Percentiles rank a stretch among this genome's conserved stretches.
Evolutionary conservation across 2,797 vertebrate species (phyloP).

Genomic region (Nothura maculosa): DNA sequence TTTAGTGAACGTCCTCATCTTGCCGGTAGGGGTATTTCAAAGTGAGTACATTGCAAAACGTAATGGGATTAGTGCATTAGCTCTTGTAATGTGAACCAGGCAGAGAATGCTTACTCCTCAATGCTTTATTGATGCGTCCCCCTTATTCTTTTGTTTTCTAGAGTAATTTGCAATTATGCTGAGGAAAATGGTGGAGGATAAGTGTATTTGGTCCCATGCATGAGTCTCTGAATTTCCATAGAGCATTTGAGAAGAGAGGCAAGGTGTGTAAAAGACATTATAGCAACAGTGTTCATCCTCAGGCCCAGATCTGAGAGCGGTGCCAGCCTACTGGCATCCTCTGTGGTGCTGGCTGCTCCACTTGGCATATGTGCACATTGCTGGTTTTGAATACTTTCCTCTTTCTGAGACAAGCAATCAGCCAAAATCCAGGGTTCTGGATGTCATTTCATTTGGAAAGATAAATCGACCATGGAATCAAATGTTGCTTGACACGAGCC

Average conservation of each 20-base stretch:
- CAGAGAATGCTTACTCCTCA: neutral
- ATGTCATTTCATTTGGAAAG: neutral
- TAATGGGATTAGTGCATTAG: rapidly evolving
- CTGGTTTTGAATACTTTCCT: neutral
- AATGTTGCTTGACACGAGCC: neutral
- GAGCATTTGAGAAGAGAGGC: neutral
- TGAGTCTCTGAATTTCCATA: neutral
- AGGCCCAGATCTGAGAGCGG: neutral
- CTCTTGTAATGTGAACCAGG: neutral
- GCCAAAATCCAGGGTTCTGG: neutral
- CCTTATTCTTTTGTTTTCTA: neutral
- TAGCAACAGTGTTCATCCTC: neutral
- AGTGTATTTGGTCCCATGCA: neutral
- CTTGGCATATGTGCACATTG: neutral
- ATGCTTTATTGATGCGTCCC: neutral
- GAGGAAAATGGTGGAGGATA: neutral
- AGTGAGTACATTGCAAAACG: neutral
- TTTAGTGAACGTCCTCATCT: neutral
- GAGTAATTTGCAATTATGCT: neutral
- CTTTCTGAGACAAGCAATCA: neutral
- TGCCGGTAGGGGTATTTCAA: neutral
- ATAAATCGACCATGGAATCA: rapidly evolving
- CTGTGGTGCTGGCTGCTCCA: neutral
- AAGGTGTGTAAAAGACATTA: neutral
- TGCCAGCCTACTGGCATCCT: neutral